Conservation (phyloP, 2,888 invertebrate species). For the Lochmaea crataegi region DNA sequence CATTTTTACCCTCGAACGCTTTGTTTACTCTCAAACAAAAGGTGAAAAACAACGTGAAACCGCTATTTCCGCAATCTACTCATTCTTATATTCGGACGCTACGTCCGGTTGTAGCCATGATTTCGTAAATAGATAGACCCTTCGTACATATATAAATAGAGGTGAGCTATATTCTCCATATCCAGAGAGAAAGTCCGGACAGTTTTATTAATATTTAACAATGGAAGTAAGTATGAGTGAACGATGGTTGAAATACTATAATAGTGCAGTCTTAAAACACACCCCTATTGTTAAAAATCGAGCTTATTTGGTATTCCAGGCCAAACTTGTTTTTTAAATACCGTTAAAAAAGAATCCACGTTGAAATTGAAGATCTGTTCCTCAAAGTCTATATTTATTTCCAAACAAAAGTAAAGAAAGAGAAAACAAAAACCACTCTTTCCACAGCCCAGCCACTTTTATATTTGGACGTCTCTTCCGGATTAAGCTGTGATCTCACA, state of each 20-base stretch:
- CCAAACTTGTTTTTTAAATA: neutral
- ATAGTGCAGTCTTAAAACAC: too few relatives aligned
- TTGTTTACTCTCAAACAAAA: slow-evolving; percentile 11
- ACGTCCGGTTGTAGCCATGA: slow-evolving; percentile 17
- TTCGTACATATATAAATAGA: neutral
- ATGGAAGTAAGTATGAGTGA: neutral
- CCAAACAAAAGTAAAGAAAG: slow-evolving; percentile 21
- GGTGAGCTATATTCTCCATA: neutral
- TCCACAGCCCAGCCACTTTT: slow-evolving; percentile 30
- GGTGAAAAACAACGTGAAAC: slow-evolving; percentile 23
- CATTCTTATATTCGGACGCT: slow-evolving; percentile 17
- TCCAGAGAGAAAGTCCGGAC: neutral
- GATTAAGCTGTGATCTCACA: slow-evolving; percentile 21
- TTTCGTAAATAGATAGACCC: slow-evolving; percentile 8
- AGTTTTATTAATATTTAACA: neutral
- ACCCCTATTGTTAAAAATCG: too few relatives aligned
- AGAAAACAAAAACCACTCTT: slow-evolving; percentile 6
- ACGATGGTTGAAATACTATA: too few relatives aligned
- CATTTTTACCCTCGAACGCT: slow-evolving; percentile 14
- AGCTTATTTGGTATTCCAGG: too few relatives aligned
- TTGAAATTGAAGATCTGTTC: slow-evolving; percentile 1
- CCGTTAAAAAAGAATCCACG: neutral
- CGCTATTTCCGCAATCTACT: slow-evolving; percentile 23
- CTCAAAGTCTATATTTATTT: slow-evolving; percentile 12
- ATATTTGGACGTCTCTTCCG: slow-evolving; percentile 35